A percentile compares a stretch with the other conserved stretches of the same genome.
phyloP scores from a whole-genome alignment of 2,888 invertebrate genomes.

The Salticus scenicus region DNA sequence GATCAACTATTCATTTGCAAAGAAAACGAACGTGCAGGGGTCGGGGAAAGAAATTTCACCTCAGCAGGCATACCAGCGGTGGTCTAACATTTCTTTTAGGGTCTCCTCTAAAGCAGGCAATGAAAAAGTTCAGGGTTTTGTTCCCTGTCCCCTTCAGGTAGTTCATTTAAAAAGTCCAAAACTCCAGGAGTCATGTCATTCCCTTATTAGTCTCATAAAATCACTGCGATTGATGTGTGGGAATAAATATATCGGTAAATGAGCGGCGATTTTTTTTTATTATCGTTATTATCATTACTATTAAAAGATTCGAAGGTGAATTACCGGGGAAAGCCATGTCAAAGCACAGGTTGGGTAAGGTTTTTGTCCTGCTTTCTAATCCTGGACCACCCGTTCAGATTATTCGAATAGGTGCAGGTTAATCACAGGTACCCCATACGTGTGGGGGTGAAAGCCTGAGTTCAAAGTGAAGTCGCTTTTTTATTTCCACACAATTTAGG shows the following conservation, averaged over 20 bases:
- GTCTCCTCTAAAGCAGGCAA: not conserved
- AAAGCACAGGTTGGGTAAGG: not conserved
- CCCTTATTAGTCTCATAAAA: not conserved
- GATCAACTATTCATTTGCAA: not conserved
- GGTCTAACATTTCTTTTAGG: not conserved
- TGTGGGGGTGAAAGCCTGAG: not conserved
- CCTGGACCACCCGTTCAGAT: not conserved
- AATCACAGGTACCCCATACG: not conserved
- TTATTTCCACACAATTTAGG: not conserved
- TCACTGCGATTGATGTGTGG: not conserved
- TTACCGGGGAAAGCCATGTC: not conserved
- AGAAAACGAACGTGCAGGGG: not conserved
- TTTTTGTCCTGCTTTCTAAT: not conserved
- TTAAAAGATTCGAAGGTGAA: not conserved
- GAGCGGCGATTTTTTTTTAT: not conserved
- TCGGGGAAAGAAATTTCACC: not conserved
- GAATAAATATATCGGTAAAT: not conserved
- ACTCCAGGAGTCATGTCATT: not conserved
- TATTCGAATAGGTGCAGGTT: not conserved
- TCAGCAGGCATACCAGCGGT: not conserved
- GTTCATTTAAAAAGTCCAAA: conserved; percentile 14
- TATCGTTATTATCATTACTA: too few relatives aligned
- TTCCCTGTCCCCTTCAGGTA: not conserved
- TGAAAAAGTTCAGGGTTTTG: not conserved
- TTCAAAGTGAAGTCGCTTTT: not conserved